These are phyloP conservation scores for Nilaparvata lugens DNA, from an alignment of 1,140 invertebrate species.

Conservation along the genomic window DNA sequence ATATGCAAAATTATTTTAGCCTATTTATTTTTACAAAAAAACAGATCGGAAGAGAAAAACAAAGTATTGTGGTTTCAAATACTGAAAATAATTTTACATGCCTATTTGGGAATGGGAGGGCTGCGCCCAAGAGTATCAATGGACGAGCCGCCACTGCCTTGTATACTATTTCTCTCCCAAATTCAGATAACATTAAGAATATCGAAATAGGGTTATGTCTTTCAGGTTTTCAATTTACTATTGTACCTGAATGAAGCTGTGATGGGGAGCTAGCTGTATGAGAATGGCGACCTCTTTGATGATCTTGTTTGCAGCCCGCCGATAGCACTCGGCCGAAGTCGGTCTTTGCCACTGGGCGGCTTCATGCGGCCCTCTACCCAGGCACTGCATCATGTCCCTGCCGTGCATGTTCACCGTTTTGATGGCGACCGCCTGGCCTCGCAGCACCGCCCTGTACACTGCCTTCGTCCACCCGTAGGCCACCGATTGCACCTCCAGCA, in stretches of 20 bases:
- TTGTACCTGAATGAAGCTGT: slow-evolving; percentile 26
- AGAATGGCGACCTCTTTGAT: slow-evolving; percentile 27
- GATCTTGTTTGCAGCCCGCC: slow-evolving; percentile 36
- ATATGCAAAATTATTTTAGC: no score
- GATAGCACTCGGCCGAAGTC: slow-evolving; percentile 32
- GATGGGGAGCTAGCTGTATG: slow-evolving; percentile 19
- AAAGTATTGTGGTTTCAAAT: no score
- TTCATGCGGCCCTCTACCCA: slow-evolving; percentile 14
- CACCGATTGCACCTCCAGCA: slow-evolving; percentile 26
- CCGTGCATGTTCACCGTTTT: slow-evolving; percentile 40
- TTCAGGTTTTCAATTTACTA: no score
- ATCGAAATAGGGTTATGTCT: no score
- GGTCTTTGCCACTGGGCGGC: background rate
- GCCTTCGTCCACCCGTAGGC: slow-evolving; percentile 42
- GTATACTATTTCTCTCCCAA: no score
- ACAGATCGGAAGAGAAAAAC: no score
- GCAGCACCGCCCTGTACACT: slow-evolving; percentile 35
- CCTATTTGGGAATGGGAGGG: no score
- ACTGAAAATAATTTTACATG: no score
- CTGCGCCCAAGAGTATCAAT: no score
- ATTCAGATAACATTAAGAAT: no score
- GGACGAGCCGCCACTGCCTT: no score
- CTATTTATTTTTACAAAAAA: no score
- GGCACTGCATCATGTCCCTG: slow-evolving; percentile 36
- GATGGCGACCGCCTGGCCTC: slow-evolving; percentile 33